Conservation (phyloP, 2,113 vertebrate genomes). For the Coptodon bakossiorum region DNA sequence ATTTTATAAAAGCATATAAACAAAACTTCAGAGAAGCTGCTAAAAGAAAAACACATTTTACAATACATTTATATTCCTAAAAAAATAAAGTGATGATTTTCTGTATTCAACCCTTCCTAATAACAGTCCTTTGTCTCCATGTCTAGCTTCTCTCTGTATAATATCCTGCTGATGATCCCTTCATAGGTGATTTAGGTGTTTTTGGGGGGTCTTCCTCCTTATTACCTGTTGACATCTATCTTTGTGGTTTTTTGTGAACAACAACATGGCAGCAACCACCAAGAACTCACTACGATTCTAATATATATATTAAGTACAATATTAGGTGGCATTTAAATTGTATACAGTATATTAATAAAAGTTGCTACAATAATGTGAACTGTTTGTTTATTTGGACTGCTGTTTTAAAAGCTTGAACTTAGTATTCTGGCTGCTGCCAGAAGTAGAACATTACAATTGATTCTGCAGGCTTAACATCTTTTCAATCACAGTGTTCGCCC, state of each 20-base stretch:
- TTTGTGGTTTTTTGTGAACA: background rate
- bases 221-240: background rate
- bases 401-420: background rate
- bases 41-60: background rate
- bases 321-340: background rate
- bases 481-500: background rate
- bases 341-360: background rate
- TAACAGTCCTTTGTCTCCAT: background rate
- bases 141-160: background rate
- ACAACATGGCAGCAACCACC: background rate
- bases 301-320: background rate
- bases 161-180: background rate
- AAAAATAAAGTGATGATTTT: background rate
- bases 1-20: background rate
- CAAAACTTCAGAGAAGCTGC: background rate
- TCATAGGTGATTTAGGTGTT: fast-evolving
- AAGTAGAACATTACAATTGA: background rate
- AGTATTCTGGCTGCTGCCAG: background rate
- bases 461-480: background rate
- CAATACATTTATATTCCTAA: fast-evolving
- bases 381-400: background rate
- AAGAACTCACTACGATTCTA: fast-evolving
- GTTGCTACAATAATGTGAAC: background rate
- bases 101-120: fast-evolving
- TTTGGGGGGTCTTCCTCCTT: background rate